Conservation (phyloP, 1,140 invertebrate genomes). For the Holotrichia oblita region DNA sequence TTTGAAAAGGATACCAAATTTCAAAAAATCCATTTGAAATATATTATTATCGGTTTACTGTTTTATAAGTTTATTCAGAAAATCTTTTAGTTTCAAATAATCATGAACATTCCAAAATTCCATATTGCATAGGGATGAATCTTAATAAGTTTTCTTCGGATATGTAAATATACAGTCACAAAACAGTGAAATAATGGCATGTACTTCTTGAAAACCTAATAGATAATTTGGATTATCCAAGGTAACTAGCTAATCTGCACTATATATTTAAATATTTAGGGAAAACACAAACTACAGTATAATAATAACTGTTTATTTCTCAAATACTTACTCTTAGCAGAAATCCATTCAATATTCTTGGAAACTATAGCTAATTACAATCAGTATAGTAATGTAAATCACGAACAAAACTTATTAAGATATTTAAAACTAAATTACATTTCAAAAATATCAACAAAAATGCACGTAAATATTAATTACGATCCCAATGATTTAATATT, state of each 20-base stretch:
- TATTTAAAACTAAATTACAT: background rate
- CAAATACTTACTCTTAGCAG: background rate
- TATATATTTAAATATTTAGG: background rate
- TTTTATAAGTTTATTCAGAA: no score
- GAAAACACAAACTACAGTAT: no score
- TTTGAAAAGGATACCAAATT: no score
- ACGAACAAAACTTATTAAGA: slow-evolving; percentile 27
- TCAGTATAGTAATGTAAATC: background rate
- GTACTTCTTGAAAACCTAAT: no score
- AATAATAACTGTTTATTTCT: background rate
- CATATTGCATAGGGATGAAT: background rate
- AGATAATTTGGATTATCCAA: no score
- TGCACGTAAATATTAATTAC: slow-evolving; percentile 15
- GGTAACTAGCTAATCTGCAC: background rate
- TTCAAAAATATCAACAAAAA: background rate
- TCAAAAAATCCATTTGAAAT: no score
- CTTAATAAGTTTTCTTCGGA: slow-evolving; percentile 34
- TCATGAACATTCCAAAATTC: background rate
- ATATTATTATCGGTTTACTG: no score
- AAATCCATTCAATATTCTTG: no score
- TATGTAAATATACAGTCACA: background rate
- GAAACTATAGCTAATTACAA: no score
- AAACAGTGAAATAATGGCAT: no score
- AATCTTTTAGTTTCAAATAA: background rate
- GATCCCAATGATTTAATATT: slow-evolving; percentile 27